These are phyloP conservation scores for Cirrhinus mrigala DNA, from an alignment of 2,797 vertebrate genomes.

Conservation along the genomic window DNA sequence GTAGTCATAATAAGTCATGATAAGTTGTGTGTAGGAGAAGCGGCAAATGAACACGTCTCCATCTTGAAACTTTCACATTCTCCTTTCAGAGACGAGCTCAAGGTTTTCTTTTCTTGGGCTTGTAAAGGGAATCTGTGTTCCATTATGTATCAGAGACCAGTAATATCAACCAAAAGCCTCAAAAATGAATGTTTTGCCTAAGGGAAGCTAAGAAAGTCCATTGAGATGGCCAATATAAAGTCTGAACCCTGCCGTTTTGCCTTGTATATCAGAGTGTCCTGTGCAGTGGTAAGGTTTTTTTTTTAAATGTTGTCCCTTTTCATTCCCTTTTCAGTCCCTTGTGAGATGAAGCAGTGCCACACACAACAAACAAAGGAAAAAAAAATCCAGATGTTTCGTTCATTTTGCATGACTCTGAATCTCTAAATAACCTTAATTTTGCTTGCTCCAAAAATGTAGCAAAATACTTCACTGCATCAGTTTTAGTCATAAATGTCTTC, in stretches of 20 bases:
- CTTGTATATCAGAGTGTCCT: conserved; percentile 54
- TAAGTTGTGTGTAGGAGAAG: conserved; percentile 63
- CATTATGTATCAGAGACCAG: conserved; percentile 75
- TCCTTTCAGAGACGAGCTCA: conserved; percentile 74
- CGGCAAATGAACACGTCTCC: conserved; percentile 69
- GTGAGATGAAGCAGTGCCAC: neutral
- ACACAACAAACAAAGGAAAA: neutral
- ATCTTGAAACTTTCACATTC: conserved; percentile 65
- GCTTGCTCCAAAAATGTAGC: neutral
- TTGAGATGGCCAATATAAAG: conserved; percentile 56
- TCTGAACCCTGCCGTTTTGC: conserved; percentile 63
- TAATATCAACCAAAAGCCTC: conserved; percentile 73
- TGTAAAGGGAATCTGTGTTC: conserved; percentile 74
- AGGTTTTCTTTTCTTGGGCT: conserved; percentile 59
- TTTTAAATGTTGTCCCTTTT: neutral
- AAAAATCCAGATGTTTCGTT: neutral
- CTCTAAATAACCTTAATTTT: neutral
- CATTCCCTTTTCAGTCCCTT: neutral
- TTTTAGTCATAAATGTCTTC: neutral
- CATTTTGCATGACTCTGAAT: neutral
- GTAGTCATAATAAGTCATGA: conserved; percentile 25
- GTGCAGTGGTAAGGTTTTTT: neutral
- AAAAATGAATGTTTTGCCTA: conserved; percentile 70
- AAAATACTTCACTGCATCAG: neutral
- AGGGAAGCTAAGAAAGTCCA: conserved; percentile 52